Evolutionary conservation across 2,888 invertebrate genomes (phyloP).

Genomic region (Amphipyra berbera): DNA sequence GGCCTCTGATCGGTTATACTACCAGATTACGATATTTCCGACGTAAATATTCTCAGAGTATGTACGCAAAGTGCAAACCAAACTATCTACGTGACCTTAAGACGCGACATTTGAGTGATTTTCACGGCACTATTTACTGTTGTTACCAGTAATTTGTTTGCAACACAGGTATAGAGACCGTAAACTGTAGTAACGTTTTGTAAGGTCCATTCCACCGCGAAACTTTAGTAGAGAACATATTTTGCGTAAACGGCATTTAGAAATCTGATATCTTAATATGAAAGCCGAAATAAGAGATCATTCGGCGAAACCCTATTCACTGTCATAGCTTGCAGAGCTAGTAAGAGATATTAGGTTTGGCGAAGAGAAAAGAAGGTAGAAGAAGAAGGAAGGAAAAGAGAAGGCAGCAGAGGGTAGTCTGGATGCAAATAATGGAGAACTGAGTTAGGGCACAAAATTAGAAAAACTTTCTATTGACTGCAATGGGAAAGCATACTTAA

Average conservation of each 20-base stretch:
- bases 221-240: not conserved
- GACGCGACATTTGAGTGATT: constrained; percentile 55
- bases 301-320: too few relatives aligned
- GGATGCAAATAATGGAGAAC: too few relatives aligned
- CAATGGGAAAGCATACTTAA: too few relatives aligned
- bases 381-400: too few relatives aligned
- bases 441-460: too few relatives aligned
- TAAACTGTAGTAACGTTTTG: constrained; percentile 23
- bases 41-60: constrained; percentile 11
- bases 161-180: constrained; percentile 15
- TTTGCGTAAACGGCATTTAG: not conserved
- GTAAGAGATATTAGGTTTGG: too few relatives aligned
- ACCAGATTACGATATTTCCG: not conserved
- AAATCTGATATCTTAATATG: too few relatives aligned
- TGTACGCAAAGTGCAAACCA: constrained; percentile 28
- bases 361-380: too few relatives aligned
- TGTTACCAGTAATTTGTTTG: constrained; percentile 38
- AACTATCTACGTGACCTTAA: constrained; percentile 42
- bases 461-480: too few relatives aligned
- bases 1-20: not conserved
- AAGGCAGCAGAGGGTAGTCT: too few relatives aligned
- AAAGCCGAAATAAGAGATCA: too few relatives aligned
- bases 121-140: constrained; percentile 44
- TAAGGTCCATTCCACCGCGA: constrained; percentile 1
- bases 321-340: too few relatives aligned